A percentile compares a stretch with the other conserved stretches of the same genome.
phyloP scores from a whole-genome alignment of 1,140 invertebrate species.

The Nasonia giraulti region DNA sequence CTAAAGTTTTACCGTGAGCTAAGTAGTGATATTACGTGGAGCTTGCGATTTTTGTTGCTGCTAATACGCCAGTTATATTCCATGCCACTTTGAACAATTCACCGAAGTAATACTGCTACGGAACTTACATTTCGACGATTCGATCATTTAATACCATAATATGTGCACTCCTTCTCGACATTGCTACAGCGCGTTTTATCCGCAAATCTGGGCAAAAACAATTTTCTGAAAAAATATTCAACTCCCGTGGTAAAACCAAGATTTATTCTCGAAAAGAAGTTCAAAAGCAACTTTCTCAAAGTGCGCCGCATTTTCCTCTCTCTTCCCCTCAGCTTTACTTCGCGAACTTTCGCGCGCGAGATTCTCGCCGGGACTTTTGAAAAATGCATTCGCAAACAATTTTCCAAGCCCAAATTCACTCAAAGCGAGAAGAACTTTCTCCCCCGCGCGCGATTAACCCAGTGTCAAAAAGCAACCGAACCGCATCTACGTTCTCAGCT shows the following conservation, averaged over 20 bases:
- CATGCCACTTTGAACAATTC: too few relatives aligned
- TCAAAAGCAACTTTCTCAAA: too few relatives aligned
- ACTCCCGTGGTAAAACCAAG: too few relatives aligned
- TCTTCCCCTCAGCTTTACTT: not conserved
- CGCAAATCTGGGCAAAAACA: too few relatives aligned
- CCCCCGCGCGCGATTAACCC: not conserved
- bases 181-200: too few relatives aligned
- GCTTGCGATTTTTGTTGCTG: slow-evolving; percentile 29
- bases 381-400: slow-evolving; percentile 26
- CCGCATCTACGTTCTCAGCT: slow-evolving; percentile 13
- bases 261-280: too few relatives aligned
- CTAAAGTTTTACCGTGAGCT: slow-evolving; percentile 23
- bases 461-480: not conserved
- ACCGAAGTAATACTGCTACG: too few relatives aligned
- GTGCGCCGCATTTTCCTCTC: too few relatives aligned
- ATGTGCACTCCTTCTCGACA: too few relatives aligned
- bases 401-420: not conserved
- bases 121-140: too few relatives aligned
- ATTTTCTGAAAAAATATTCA: too few relatives aligned
- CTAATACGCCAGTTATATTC: not conserved
- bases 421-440: not conserved
- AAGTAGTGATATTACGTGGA: slow-evolving; percentile 37
- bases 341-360: not conserved
- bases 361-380: not conserved
- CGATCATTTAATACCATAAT: too few relatives aligned